Conservation (phyloP, 2,797 vertebrate species). For the Choloepus didactylus region DNA sequence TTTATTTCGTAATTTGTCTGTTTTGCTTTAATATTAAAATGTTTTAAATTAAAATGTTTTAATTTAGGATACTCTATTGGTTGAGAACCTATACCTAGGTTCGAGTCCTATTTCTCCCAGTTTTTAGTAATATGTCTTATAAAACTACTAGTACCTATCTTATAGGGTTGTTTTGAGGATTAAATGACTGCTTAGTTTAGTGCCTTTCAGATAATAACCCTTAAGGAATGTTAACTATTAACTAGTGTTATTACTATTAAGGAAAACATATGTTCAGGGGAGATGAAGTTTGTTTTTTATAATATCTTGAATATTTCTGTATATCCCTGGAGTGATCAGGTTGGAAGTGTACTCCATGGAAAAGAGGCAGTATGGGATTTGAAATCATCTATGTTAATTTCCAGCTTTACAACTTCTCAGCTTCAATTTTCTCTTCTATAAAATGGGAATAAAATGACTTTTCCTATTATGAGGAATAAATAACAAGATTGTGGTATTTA, state of each 20-base stretch:
- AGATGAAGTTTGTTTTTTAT: background rate
- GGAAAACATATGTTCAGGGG: background rate
- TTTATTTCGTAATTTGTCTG: conserved; percentile 29
- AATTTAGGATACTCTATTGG: background rate
- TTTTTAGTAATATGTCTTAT: background rate
- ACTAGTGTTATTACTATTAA: background rate
- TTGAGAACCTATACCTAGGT: background rate
- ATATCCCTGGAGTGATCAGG: background rate
- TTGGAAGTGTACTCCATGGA: background rate
- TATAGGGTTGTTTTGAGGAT: background rate
- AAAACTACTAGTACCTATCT: background rate
- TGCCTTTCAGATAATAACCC: background rate
- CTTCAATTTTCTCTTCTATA: background rate
- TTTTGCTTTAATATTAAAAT: conserved; percentile 49
- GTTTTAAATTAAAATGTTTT: conserved; percentile 12
- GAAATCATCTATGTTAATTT: conserved; percentile 47
- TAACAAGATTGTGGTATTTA: background rate
- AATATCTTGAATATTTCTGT: background rate
- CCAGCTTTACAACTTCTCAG: background rate
- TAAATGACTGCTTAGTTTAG: conserved; percentile 9
- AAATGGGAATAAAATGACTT: background rate
- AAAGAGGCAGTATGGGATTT: background rate
- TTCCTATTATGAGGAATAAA: conserved; percentile 1
- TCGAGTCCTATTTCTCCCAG: background rate
- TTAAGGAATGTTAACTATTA: conserved; percentile 14